A percentile compares a stretch with the other conserved stretches of the same genome.
Evolutionary conservation across 2,113 vertebrate genomes (phyloP).

Genomic region (Chloropsis cyanopogon): DNA sequence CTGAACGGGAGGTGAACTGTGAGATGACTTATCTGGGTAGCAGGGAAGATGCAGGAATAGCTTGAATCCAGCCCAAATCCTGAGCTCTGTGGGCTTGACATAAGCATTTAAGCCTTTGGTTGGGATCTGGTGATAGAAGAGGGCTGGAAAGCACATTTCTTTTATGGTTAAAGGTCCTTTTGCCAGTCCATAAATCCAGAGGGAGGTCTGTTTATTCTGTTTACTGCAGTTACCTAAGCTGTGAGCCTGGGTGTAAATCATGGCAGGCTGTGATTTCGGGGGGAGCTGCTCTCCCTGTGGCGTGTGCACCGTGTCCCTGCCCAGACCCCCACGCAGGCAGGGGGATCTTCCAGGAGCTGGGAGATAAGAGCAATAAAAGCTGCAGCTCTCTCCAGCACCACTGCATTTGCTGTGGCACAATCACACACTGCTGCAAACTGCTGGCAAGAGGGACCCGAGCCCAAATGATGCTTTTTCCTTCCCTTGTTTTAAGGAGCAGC

Average conservation of each 20-base stretch:
- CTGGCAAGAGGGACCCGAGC: not conserved
- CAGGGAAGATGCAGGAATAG: not conserved
- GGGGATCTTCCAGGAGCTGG: conserved; percentile 16
- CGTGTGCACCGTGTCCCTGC: conserved; percentile 5
- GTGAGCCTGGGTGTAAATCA: conserved; percentile 71
- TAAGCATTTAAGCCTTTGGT: conserved; percentile 54
- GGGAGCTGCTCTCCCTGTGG: conserved; percentile 12
- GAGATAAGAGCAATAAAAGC: conserved; percentile 52
- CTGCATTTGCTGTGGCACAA: not conserved
- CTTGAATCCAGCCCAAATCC: conserved; percentile 21
- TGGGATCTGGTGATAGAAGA: conserved; percentile 38
- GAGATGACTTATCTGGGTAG: not conserved
- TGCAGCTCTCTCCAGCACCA: not conserved
- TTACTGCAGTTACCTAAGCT: conserved; percentile 75
- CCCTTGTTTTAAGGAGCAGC: not conserved
- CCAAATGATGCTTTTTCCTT: not conserved
- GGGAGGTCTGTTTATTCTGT: conserved; percentile 72
- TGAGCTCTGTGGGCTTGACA: conserved; percentile 9
- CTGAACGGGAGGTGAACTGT: not conserved
- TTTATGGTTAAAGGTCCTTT: conserved; percentile 65
- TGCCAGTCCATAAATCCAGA: conserved; percentile 73
- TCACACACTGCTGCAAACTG: not conserved
- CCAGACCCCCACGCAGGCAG: conserved; percentile 43
- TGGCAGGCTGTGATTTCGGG: conserved; percentile 61
- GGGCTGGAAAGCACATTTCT: conserved; percentile 38